Base-by-base conservation (phyloP, 1,140 invertebrate species). In the Philopotamus ludificatus region DNA sequence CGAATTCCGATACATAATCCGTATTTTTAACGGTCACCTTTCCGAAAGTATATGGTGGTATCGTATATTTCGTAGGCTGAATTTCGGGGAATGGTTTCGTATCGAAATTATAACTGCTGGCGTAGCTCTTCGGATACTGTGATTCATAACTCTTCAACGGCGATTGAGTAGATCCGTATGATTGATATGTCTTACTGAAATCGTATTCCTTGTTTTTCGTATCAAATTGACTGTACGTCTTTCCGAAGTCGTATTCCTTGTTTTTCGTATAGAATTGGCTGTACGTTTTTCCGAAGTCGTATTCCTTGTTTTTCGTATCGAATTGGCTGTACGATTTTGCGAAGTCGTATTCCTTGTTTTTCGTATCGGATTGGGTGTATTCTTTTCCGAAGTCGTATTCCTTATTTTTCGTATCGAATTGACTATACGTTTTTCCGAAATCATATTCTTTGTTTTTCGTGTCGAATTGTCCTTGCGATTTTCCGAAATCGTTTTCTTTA, bases 1-100 rank as follows among this genome's bases (percentile, higher is more conserved):
- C 65, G 45, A 67, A 67, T 49, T 63, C 65, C 1, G 65, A 67
- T 2, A 67, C 51, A 18, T 57, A 67, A 18, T 62, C 65, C 1
- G 15, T 39, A 42, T 62, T 67, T 28, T 66, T 66, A 2, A 55
- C 20, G 1, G 64, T 21, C 3, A 28, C 23, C 21, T 57, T 47
- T 16, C 65, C 65, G 39, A 15, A 49, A 22, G 34, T 7, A 25
- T 45, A 55, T 23, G 41, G 8, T 26, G 65, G 54, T 3, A 50
- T 39, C 1, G 34, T 39, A 20, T 15, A 63, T 63, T 67, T 63
- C 1, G 42, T 57, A 0, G 65, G 51, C 41, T 57, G 16, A 4
- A 47, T 54, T 8, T 61, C 42, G 1, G 51, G 12, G 9, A 39
- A 44, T 10, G 59, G 51, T 28, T 63, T 67, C 12, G 59, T 41